Base-by-base conservation (phyloP, 2,888 invertebrate genomes). In the Acronicta alni region DNA sequence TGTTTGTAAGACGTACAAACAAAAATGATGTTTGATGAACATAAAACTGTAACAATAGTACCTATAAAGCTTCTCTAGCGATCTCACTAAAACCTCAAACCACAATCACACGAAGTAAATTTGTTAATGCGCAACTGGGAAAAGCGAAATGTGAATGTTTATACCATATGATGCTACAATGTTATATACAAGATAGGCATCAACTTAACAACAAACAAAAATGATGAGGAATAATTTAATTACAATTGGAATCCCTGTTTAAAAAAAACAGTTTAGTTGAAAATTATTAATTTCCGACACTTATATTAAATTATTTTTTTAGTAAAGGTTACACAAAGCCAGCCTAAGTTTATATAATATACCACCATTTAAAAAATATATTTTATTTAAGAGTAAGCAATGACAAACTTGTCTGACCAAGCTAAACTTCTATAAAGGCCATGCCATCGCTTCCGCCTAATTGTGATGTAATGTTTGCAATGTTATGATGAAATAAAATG, bases 321-420 rank as follows among this genome's bases (percentile, higher is more conserved):
- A n/a, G 5, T 5, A 35, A n/a, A 30, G 14, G 32, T 32, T 32
- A 14, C 32, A 32, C 2, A 14, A 32, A 32, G 14, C 32, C 12
- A 32, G 14, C 14, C n/a, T 7, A 32, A 32, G 14, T 14, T 32
- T 32, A 3, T 3, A 32, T 32, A 14, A 3, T 7, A 32, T 14
- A 32, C 32, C 32, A 32, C 14, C 32, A 14, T 32, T 14, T 32
- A 58, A 65, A 18, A n/a, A n/a, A n/a, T n/a, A 26, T 52, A 37
- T 49, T 54, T 16, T 15, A 37, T 53, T 67, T 54, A 59, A 59
- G 59, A 59, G 17, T 20, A 46, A 66, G 49, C 65, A 66, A 59
- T 59, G 67, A 66, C 48, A 46, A 38, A 39, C 26, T 43, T 8
- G 5, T 26, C 7, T 10, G 10, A 3, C 0, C 10, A 4, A 5